Percentiles rank a stretch among this genome's conserved stretches.
phyloP scores from a whole-genome alignment of 2,888 invertebrate genomes.

The Hypercompe scribonia region DNA sequence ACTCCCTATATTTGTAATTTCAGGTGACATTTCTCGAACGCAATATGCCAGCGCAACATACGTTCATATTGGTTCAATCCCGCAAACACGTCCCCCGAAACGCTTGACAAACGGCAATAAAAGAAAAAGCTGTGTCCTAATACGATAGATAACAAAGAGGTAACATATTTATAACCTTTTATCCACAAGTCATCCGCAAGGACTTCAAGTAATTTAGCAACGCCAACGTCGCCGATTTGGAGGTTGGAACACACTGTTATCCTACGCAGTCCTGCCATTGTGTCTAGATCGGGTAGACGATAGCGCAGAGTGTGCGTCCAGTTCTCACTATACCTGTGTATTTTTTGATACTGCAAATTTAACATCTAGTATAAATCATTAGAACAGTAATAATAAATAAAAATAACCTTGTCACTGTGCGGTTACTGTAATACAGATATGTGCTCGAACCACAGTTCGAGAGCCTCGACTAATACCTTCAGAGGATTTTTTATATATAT shows the following conservation, averaged over 20 bases:
- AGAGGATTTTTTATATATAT: too few species aligned
- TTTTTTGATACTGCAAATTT: conserved; percentile 87
- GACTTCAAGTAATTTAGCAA: conserved; percentile 88
- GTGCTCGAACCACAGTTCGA: too few species aligned
- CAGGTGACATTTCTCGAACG: too few species aligned
- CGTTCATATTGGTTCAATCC: not conserved
- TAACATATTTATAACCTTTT: conserved; percentile 81
- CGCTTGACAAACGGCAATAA: not conserved
- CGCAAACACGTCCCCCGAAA: not conserved
- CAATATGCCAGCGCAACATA: too few species aligned
- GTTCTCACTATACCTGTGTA: conserved; percentile 91
- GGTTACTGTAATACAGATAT: too few species aligned
- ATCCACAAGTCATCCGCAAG: conserved; percentile 93
- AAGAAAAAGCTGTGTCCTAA: not conserved
- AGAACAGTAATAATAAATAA: not conserved
- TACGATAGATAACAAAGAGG: not conserved
- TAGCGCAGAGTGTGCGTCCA: conserved; percentile 94
- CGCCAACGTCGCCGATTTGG: conserved; percentile 88
- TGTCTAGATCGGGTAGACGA: conserved; percentile 89
- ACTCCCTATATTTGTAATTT: too few species aligned
- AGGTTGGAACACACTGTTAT: conserved; percentile 90
- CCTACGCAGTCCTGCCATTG: conserved; percentile 90
- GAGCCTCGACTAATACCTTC: too few species aligned
- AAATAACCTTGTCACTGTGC: not conserved
- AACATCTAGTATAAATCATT: not conserved